phyloP scores from a whole-genome alignment of 2,113 vertebrate genomes.

The Orycteropus afer region DNA sequence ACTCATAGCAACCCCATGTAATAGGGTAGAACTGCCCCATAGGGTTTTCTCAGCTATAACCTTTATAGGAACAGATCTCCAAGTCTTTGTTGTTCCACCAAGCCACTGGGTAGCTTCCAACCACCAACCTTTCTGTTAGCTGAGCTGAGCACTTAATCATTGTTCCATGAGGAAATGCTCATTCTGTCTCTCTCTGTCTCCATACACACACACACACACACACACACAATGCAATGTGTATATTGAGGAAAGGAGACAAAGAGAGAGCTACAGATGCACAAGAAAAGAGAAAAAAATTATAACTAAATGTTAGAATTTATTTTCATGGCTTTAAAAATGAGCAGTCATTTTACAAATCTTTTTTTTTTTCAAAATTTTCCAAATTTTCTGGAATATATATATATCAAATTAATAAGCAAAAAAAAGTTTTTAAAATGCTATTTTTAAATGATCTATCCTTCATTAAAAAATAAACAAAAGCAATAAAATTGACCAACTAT shows the following conservation, averaged over 20 bases:
- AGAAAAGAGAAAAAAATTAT: not conserved
- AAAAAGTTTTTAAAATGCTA: not conserved
- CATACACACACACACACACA: too few relatives aligned
- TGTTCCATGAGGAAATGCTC: too few relatives aligned
- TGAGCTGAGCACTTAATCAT: too few relatives aligned
- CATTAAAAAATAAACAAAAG: constrained; percentile 48
- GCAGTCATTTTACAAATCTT: not conserved
- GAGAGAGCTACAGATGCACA: not conserved
- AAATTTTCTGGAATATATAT: not conserved
- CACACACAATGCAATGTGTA: too few relatives aligned
- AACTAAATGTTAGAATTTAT: not conserved
- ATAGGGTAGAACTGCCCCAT: too few relatives aligned
- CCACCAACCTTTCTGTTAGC: too few relatives aligned
- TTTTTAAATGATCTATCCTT: not conserved
- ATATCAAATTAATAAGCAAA: constrained; percentile 1
- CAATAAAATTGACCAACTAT: not conserved
- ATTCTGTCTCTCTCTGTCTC: too few relatives aligned
- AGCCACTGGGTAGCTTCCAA: too few relatives aligned
- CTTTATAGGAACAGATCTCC: too few relatives aligned
- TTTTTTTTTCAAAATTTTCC: not conserved
- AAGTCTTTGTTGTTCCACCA: too few relatives aligned
- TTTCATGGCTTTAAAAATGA: constrained; percentile 25
- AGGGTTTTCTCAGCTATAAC: too few relatives aligned
- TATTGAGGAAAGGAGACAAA: not conserved
- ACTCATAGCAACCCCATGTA: too few relatives aligned